phyloP scores from a whole-genome alignment of 2,113 vertebrate species.

The Halichoerus grypus region DNA sequence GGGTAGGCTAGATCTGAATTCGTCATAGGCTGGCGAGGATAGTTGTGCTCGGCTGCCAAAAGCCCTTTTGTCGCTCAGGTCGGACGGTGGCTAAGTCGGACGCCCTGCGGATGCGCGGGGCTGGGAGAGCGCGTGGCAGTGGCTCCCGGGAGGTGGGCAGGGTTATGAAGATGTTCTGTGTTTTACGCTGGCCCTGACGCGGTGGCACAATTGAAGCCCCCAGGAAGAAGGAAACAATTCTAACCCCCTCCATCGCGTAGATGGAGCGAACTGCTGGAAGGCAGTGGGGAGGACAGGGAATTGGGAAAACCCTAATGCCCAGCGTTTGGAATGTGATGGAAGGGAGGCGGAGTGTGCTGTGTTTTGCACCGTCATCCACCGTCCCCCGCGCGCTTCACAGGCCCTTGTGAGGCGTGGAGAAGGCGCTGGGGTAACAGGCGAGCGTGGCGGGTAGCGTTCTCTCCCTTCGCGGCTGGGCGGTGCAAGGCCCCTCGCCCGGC shows the following conservation, averaged over 20 bases:
- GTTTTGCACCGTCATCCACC: not conserved
- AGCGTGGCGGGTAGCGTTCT: fast-evolving
- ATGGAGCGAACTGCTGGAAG: not conserved
- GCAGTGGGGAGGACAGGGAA: not conserved
- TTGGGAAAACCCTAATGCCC: not conserved
- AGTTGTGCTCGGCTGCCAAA: not conserved
- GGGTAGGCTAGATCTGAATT: not conserved
- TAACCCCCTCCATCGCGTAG: not conserved
- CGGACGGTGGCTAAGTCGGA: not conserved
- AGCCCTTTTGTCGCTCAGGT: not conserved
- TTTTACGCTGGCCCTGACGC: not conserved
- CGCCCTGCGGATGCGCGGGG: fast-evolving
- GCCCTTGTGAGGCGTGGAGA: not conserved
- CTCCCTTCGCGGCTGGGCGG: fast-evolving
- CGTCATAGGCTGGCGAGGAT: not conserved
- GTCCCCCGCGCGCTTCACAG: not conserved
- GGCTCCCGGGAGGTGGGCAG: not conserved
- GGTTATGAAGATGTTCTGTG: not conserved
- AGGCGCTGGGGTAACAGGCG: not conserved
- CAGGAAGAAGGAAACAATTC: not conserved
- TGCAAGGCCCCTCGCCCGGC: not conserved
- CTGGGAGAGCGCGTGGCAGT: fast-evolving
- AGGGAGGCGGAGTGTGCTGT: not conserved
- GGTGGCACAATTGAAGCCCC: not conserved
- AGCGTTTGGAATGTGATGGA: not conserved